Conservation (phyloP, 2,797 vertebrate species). For the Uromys caudimaculatus region DNA sequence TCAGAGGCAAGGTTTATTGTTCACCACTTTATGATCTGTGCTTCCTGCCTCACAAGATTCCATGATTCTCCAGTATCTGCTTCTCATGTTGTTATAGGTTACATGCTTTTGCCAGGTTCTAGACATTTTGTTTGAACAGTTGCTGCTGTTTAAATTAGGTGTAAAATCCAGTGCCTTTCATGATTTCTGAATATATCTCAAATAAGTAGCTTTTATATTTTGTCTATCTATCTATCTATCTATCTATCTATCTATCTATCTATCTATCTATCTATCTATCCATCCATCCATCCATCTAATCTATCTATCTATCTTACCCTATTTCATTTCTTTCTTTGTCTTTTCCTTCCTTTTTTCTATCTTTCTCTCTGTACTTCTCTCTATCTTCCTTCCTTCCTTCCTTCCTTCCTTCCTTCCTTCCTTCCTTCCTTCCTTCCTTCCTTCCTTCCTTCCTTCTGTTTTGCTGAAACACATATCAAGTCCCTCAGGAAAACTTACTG, state of each 20-base stretch:
- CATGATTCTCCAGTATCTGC: neutral
- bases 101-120: neutral
- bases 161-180: neutral
- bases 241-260: neutral
- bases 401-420: too few relatives aligned
- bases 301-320: too few relatives aligned
- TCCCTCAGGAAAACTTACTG: neutral
- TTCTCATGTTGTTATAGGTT: neutral
- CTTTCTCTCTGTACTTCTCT: too few relatives aligned
- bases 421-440: too few relatives aligned
- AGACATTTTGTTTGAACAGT: rapidly evolving
- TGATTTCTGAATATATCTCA: neutral
- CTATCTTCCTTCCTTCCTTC: too few relatives aligned
- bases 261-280: neutral
- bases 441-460: neutral
- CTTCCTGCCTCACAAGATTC: neutral
- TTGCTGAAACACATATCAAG: neutral
- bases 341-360: too few relatives aligned
- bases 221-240: neutral
- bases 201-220: neutral
- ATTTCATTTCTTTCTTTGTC: too few relatives aligned
- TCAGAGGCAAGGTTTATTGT: too few relatives aligned
- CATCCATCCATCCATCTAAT: too few relatives aligned
- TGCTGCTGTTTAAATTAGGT: neutral
- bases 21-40: too few relatives aligned